Base-by-base conservation (phyloP, 2,797 vertebrate species). In the Chaunax sp. region DNA sequence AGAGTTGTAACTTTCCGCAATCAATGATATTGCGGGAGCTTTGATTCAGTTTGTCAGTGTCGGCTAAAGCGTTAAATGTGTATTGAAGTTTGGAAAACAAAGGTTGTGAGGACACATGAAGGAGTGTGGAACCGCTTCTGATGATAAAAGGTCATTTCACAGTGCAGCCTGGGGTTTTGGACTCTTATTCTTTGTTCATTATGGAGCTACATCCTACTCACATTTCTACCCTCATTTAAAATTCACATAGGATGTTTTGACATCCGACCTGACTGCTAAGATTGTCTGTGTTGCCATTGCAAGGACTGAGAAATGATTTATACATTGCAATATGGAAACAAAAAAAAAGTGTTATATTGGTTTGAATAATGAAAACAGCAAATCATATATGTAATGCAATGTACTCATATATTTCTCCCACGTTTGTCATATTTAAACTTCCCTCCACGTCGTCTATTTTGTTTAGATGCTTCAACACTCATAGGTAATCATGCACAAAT, bases 1-100 rank as follows among this genome's bases (percentile, higher is more conserved):
- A 55, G 20, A 30, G 43, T 57, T 73, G 50, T 26, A 67, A 41
- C 44, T 69, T 74, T 61, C 28, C 30, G 41, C 55, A 55, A 45
- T 84, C 58, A 58, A 56, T 76, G 47, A 51, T 44, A 71, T 72
- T 59, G 25, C 14, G 44, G 45, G 53, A 35, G 53, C 51, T 79
- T 35, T 49, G 37, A 49, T 77, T 78, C 57, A 61, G 55, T 73
- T 60, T 66, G 59, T 75, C 63, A 38, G 47, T 35, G 54, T 30
- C 18, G 40, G 19, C 47, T 63, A 46, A 66, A 59, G 50, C 43
- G 41, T 64, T 64, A 55, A 69, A 72, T 54, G 46, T 50, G 22
- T 20, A 38, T 9, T 19, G 33, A 55, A 65, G 43, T 45, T 13
- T 52, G 45, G 54, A 55, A 26, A 61, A 66, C 26, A 69, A 57